Conservation (phyloP, 2,797 vertebrate genomes). For the Rhabdomys pumilio region DNA sequence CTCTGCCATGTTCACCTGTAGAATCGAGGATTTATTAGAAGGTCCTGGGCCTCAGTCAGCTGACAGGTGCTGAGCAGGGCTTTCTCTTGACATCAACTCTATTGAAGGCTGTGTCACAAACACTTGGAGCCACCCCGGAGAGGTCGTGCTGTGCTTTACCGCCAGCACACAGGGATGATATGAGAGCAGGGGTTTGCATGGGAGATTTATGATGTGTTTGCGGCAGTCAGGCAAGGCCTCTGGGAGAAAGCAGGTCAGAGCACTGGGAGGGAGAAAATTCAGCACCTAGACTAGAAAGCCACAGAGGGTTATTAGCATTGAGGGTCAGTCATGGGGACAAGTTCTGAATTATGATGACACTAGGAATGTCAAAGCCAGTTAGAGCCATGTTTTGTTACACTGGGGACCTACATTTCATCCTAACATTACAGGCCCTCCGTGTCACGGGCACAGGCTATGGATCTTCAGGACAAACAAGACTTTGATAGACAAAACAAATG, state of each 20-base stretch:
- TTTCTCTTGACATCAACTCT: slow-evolving; percentile 38
- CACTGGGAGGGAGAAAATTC: slow-evolving; percentile 47
- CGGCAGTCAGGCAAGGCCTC: background rate
- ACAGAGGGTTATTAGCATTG: slow-evolving; percentile 40
- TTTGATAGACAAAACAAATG: background rate
- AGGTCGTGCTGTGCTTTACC: background rate
- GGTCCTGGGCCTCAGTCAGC: background rate
- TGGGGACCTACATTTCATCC: background rate
- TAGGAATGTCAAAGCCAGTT: slow-evolving; percentile 28
- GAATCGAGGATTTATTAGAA: slow-evolving; percentile 4
- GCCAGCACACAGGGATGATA: background rate
- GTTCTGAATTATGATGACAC: slow-evolving; percentile 38
- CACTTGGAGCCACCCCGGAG: fast-evolving
- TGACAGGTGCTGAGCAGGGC: background rate
- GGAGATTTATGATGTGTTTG: slow-evolving; percentile 39
- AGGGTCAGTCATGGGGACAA: slow-evolving; percentile 38
- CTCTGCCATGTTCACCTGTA: background rate
- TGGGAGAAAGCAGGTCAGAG: slow-evolving; percentile 27
- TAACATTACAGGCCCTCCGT: background rate
- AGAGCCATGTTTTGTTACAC: background rate
- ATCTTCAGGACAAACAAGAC: background rate
- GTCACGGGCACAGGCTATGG: background rate
- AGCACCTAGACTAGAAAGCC: slow-evolving; percentile 22
- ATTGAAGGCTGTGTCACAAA: slow-evolving; percentile 46
- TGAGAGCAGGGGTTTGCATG: background rate